Base-by-base conservation (phyloP, 2,797 vertebrate genomes). In the Sylvilagus floridanus region DNA sequence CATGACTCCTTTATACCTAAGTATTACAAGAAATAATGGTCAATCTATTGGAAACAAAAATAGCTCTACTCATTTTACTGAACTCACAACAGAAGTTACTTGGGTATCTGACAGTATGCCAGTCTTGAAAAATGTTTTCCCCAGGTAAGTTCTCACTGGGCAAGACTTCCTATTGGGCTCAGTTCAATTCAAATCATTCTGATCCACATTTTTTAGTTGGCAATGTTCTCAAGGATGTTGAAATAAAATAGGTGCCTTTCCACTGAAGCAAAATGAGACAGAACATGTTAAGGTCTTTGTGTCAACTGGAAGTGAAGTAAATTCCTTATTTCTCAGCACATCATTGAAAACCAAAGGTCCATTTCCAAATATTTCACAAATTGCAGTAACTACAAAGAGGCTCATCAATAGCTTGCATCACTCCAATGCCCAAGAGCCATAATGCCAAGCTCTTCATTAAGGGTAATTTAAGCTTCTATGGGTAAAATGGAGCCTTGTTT, bases 331-430 rank as follows among this genome's bases (percentile, higher is more conserved):
- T 95, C 37, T 65, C 47, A 91, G 35, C 32, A 95, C 30, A 54
- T 84, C 32, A n/a, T 14, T 88, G 84, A 94, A 97, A 93, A 87
- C 16, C 19, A 87, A 93, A 95, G 60, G 32, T 30, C 71, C 47
- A 66, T 75, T 87, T 95, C 52, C 77, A 90, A 76, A 84, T 72
- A 72, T 57, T 81, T 92, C 37, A 81, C 47, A 76, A 95, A 92
- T 37, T 72, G 6, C 14, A 86, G 21, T 75, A 75, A 76, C 6
- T 32, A 86, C 10, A 47, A 84, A 30, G 47, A 42, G 65, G 26
- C 32, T 54, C 12, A 9, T 30, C 32, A 76, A 11, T 84, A 91
- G 72, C 14, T 84, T 42, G 37, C 22, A 81, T 86, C 47, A 66
- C 42, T 89, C 50, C 30, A 87, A 24, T 78, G 82, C 28, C 68